Base-by-base conservation (phyloP, 1,140 invertebrate genomes). In the Hyles euphorbiae region DNA sequence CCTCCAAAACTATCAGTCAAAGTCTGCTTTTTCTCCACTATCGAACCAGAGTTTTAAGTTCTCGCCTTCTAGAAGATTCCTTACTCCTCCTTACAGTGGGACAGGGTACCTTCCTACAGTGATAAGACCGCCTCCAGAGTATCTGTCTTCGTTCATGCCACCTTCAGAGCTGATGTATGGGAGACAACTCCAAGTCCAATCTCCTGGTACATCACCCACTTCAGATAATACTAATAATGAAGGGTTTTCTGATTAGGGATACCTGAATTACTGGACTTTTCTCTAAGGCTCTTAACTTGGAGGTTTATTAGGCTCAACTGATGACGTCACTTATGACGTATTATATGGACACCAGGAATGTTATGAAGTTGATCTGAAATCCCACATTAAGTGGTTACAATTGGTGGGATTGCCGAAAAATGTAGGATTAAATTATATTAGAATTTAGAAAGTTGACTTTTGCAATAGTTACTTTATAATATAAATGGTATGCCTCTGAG, bases 61-160 rank as follows among this genome's bases (percentile, higher is more conserved):
- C 56, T 91, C 81, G 60, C 92, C 83, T 67, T 93, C 82, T 65
- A 90, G 83, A 67, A 90, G 95, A 56, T 95, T 96, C 75, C 88
- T 96, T 0, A 93, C 94, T 0, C 94, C 94, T 0, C 94, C 94
- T 0, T 96, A 95, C 74, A 92, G 93, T 34, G 94, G 94, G 3
- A 95, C 95, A 0, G 94, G 94, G 0, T 96, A 95, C 76, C 80
- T 96, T 54, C 93, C 95, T 0, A 95, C 94, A 0, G 93, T 96
- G 2, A 94, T 96, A 52, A 88, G 94, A 61, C 93, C 94, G 5
- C 89, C 89, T 22, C 87, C 87, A 0, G 89, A 90, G 47, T 90
- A 90, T 48, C 36, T 89, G 3, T 80, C 86, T 0, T 79, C 82
- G 3, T 90, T 90, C 53, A 68, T 90, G 63, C 87, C 87, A 3